These are phyloP conservation scores for Torymus tubicola DNA, from an alignment of 2,888 invertebrate genomes.

Conservation along the genomic window DNA sequence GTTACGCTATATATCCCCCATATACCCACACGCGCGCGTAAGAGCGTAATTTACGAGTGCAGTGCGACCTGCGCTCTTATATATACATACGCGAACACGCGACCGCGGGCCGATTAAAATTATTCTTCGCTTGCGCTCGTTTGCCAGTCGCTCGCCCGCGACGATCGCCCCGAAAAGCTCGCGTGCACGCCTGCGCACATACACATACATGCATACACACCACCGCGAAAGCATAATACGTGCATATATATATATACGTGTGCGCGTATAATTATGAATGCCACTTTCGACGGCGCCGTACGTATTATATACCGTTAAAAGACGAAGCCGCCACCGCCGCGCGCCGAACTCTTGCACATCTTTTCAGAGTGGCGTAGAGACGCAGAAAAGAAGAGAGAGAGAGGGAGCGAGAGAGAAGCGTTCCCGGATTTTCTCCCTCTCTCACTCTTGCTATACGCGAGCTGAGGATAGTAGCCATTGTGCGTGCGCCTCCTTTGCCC, in stretches of 20 bases:
- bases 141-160: too few species aligned
- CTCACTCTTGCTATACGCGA: not conserved
- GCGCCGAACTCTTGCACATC: constrained; percentile 8
- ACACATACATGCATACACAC: not conserved
- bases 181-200: constrained; percentile 16
- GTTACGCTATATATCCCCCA: constrained; percentile 46
- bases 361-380: constrained; percentile 43
- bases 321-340: constrained; percentile 49
- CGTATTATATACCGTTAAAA: constrained; percentile 64
- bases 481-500: constrained; percentile 28
- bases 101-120: constrained; percentile 53
- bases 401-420: constrained; percentile 30
- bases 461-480: constrained; percentile 12
- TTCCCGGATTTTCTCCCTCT: constrained; percentile 63
- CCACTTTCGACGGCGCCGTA: constrained; percentile 55
- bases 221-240: constrained; percentile 66
- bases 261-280: constrained; percentile 69
- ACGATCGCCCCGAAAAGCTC: constrained; percentile 8
- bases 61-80: constrained; percentile 16
- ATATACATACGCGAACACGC: constrained; percentile 53
- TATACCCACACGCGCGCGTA: not conserved
- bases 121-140: constrained; percentile 22
- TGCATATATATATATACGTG: constrained; percentile 51
- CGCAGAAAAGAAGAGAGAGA: constrained; percentile 60
- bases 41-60: constrained; percentile 53